phyloP scores from a whole-genome alignment of 2,113 vertebrate genomes.

The Ptilorrhoa leucosticta region DNA sequence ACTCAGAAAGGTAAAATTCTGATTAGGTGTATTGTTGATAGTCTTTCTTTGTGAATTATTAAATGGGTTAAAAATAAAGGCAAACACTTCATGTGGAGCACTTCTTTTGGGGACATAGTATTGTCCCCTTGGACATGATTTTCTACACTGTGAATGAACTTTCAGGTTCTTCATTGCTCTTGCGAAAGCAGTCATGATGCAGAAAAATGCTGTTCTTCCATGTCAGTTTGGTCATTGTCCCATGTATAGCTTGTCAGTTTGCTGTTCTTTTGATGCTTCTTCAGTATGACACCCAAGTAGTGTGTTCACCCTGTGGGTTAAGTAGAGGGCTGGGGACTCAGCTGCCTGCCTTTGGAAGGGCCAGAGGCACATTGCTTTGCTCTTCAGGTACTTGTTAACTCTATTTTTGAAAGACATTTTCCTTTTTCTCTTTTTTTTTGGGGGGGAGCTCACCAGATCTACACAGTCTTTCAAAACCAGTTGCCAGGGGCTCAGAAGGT shows the following conservation, averaged over 20 bases:
- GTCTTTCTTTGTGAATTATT: neutral
- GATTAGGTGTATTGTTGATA: neutral
- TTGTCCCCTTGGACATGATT: neutral
- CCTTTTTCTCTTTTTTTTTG: neutral
- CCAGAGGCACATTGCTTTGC: neutral
- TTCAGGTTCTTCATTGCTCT: neutral
- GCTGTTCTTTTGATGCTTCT: neutral
- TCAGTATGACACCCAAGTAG: accelerated
- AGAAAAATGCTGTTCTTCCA: neutral
- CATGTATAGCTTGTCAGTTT: neutral
- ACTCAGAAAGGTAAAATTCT: neutral
- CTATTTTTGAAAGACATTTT: neutral
- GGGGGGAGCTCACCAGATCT: neutral
- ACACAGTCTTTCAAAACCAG: neutral
- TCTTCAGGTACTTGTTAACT: neutral
- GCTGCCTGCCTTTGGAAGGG: neutral
- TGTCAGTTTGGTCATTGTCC: neutral
- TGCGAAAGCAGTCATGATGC: neutral
- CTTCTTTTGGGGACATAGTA: neutral
- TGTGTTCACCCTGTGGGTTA: neutral
- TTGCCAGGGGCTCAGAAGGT: conserved; percentile 2
- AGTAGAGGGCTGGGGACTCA: neutral
- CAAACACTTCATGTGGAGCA: neutral
- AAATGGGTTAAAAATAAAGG: neutral
- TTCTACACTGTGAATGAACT: neutral